Conservation (phyloP, 2,113 vertebrate genomes). For the Dasyurus viverrinus region DNA sequence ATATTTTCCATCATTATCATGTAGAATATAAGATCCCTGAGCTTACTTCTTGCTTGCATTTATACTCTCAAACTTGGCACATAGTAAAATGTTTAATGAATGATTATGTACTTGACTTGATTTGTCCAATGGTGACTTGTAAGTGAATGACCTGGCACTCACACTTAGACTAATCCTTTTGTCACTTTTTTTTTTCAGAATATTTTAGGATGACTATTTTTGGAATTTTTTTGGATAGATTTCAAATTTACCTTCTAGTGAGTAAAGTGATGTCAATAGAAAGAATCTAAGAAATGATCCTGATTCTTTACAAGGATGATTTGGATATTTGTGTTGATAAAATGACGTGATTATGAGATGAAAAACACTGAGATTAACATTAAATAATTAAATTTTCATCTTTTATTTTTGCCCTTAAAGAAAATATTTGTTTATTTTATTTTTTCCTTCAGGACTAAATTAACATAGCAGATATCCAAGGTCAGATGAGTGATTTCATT, state of each 20-base stretch:
- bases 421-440: conserved; percentile 23
- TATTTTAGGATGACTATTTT: not conserved
- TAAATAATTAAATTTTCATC: not conserved
- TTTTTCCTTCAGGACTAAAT: not conserved
- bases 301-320: not conserved
- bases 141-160: not conserved
- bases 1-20: not conserved
- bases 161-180: not conserved
- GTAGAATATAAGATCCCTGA: not conserved
- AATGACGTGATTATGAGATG: not conserved
- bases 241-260: not conserved
- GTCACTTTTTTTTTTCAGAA: not conserved
- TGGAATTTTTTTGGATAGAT: not conserved
- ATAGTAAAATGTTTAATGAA: not conserved
- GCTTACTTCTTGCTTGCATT: not conserved
- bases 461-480: not conserved
- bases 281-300: not conserved
- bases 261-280: not conserved
- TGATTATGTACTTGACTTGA: not conserved
- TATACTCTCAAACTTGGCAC: not conserved
- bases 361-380: not conserved
- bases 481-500: not conserved
- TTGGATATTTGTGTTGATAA: not conserved
- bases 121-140: not conserved
- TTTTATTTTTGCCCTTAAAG: not conserved